Evolutionary conservation across 2,888 invertebrate genomes (phyloP), one percentile per base, ranked within the genome.

Genomic region (Hypena proboscidalis): DNA sequence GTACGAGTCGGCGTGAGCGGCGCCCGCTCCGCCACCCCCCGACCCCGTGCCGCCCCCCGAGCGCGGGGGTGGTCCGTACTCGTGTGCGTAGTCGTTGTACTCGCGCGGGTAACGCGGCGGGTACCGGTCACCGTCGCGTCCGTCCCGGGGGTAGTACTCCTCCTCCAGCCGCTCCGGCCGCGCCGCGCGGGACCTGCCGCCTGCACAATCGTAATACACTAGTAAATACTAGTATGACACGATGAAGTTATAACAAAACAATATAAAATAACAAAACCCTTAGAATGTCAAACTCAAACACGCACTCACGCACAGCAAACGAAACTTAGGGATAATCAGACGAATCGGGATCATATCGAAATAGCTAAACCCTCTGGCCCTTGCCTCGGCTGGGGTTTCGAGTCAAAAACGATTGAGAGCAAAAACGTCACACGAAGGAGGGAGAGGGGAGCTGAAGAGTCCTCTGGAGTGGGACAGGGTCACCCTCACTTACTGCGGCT

Each of bases 131-230:
- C 80, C 76, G 49, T 77, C 75, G 50, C 85, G 33, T n/a, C n/a
- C n/a, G n/a, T n/a, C n/a, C n/a, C n/a, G 83, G 58, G 68, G 59
- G 80, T 88, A 87, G 67, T 89, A 85, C 64, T 93, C 93, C 67
- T 93, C 93, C 71, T 85, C 83, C 80, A 93, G 74, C 77, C 93
- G 82, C 73, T 90, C 91, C 53, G 87, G 83, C 52, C 93, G 86
- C 58, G 92, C 79, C 59, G 90, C 90, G 52, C 93, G 87, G 49
- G 81, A 72, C 51, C 89, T 74, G 51, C 84, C 83, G 42, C 89
- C 88, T 86, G 75, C 1, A 50, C 23, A 29, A 23, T 21, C 30
- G 14, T 8, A 5, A 8, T 4, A 9, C 9, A 13, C n/a, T 13
- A 7, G 6, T 14, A 4, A 4, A 4, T 7, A 20, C 7, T 7